A percentile compares a stretch with the other conserved stretches of the same genome.
These are phyloP conservation scores for Microctonus hyperodae DNA, from an alignment of 2,888 invertebrate genomes.

Conservation along the genomic window DNA sequence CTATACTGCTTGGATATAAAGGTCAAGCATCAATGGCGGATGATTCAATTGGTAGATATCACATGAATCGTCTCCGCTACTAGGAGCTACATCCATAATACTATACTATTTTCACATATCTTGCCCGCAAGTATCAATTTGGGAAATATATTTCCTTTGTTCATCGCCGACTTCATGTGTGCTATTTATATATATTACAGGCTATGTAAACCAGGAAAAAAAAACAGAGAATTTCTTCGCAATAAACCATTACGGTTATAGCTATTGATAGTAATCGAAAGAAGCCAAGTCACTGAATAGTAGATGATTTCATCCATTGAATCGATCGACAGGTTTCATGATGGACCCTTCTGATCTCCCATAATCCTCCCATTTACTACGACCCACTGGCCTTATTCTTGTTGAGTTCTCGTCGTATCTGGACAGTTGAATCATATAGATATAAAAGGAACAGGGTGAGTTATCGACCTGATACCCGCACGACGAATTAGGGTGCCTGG, in stretches of 20 bases:
- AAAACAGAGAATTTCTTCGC: neutral
- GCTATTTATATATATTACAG: neutral
- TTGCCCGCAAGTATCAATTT: neutral
- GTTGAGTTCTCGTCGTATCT: neutral
- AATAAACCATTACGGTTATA: constrained; percentile 4
- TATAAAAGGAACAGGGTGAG: constrained; percentile 10
- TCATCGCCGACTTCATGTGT: neutral
- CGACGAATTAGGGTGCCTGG: neutral
- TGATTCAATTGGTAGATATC: constrained; percentile 53
- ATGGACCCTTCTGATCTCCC: constrained; percentile 43
- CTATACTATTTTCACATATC: constrained; percentile 1
- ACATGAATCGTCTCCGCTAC: neutral
- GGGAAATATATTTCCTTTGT: neutral
- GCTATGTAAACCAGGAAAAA: neutral
- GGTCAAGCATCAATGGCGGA: constrained; percentile 35
- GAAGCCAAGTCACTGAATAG: constrained; percentile 36
- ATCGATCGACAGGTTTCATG: constrained; percentile 38
- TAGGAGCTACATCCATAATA: neutral
- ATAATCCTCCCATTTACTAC: constrained; percentile 37
- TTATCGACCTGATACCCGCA: constrained; percentile 14
- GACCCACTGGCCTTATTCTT: constrained; percentile 18
- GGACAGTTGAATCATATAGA: neutral
- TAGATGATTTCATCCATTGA: constrained; percentile 56
- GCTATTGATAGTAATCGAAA: constrained; percentile 45
- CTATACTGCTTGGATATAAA: constrained; percentile 12